Percentiles rank a stretch among this genome's conserved stretches.
These are phyloP conservation scores for Plusia festucae DNA, from an alignment of 2,888 invertebrate species.

Conservation along the genomic window DNA sequence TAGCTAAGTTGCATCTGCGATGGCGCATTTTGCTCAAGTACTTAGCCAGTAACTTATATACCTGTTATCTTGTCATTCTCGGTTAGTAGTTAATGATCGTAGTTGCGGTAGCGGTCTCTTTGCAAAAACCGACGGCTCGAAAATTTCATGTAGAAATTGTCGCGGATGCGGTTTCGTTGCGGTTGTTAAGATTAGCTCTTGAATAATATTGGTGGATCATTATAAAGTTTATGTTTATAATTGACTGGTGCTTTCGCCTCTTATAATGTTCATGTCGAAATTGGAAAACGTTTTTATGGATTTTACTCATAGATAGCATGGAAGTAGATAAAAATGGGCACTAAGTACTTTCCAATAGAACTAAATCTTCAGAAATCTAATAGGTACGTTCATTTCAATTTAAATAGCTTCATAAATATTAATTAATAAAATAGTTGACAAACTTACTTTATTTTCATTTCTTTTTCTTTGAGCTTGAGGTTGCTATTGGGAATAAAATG, in stretches of 20 bases:
- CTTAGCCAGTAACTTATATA: not conserved
- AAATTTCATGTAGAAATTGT: conserved; percentile 8
- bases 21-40: not conserved
- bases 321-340: no score
- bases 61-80: not conserved
- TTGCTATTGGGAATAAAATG: not conserved
- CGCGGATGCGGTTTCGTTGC: conserved; percentile 3
- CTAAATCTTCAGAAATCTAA: no score
- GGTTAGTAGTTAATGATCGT: conserved; percentile 1
- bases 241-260: not conserved
- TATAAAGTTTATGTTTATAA: conserved; percentile 1
- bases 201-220: not conserved
- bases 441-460: not conserved
- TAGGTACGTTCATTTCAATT: no score
- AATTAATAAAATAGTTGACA: not conserved
- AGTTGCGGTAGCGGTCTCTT: conserved; percentile 2
- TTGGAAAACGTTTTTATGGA: no score
- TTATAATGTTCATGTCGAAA: not conserved
- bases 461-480: not conserved
- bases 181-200: not conserved
- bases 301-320: no score
- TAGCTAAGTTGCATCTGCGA: not conserved
- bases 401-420: no score
- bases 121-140: not conserved
- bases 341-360: no score